Conservation (phyloP, 2,888 invertebrate species). For the Cataglyphis rosenhaueri region DNA sequence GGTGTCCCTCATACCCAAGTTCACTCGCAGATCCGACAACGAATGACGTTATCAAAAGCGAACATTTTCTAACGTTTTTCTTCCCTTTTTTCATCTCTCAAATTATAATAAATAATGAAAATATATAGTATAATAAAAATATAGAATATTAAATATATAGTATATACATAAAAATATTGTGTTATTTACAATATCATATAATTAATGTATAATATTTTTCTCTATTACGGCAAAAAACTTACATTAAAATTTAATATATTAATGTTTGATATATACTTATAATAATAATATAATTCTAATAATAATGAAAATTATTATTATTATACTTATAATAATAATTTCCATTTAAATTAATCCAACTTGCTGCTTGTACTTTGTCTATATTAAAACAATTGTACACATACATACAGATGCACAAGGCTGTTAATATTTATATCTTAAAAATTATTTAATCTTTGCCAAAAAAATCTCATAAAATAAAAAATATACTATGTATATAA, state of each 20-base stretch:
- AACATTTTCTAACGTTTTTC: constrained; percentile 49
- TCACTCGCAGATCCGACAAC: constrained; percentile 59
- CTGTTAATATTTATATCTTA: neutral
- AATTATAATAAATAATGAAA: constrained; percentile 65
- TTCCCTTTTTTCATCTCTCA: constrained; percentile 21
- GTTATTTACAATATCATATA: neutral
- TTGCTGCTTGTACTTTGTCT: neutral
- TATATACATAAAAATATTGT: neutral
- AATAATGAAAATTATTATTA: too few relatives aligned
- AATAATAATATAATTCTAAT: too few relatives aligned
- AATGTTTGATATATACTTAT: neutral
- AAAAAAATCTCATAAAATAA: neutral
- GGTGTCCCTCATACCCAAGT: constrained; percentile 71
- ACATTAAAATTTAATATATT: neutral
- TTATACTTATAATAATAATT: neutral
- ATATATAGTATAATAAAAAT: constrained; percentile 15
- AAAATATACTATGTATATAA: neutral
- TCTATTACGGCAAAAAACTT: neutral
- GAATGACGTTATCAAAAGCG: constrained; percentile 79
- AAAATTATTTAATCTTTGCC: neutral
- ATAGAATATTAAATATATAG: neutral
- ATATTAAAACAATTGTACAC: neutral
- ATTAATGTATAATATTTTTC: neutral
- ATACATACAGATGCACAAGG: neutral
- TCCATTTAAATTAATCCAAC: neutral